phyloP scores from a whole-genome alignment of 2,888 invertebrate genomes.

The Tenthredo scrophulariae region DNA sequence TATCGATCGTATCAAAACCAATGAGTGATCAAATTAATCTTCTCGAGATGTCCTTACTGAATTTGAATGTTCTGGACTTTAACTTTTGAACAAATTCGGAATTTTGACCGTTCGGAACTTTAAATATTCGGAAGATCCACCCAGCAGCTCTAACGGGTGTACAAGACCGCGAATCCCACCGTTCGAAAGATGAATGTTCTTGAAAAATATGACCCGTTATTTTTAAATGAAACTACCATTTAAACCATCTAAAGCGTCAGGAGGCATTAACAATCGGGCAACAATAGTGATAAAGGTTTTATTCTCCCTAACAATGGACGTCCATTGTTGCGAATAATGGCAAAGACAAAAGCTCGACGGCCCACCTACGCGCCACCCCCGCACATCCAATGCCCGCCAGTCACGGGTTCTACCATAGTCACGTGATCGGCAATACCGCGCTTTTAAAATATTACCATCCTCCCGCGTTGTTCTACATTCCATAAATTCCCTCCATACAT shows the following conservation, averaged over 20 bases:
- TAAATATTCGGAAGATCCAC: neutral
- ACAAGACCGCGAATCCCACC: neutral
- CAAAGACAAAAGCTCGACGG: conserved; percentile 50
- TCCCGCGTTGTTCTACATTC: conserved; percentile 48
- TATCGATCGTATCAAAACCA: too few relatives aligned
- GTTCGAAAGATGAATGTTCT: conserved; percentile 40
- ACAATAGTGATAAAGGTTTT: conserved; percentile 54
- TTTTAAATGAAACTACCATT: conserved; percentile 52
- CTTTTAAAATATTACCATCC: conserved; percentile 38
- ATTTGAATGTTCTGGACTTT: too few relatives aligned
- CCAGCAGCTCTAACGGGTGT: neutral
- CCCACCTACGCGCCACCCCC: conserved; percentile 44
- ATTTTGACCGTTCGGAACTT: neutral
- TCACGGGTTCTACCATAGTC: conserved; percentile 23
- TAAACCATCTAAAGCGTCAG: conserved; percentile 49
- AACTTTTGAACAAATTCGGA: too few relatives aligned
- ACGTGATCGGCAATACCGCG: conserved; percentile 46
- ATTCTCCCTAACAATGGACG: conserved; percentile 50
- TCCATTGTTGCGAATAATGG: conserved; percentile 53
- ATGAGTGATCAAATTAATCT: too few relatives aligned
- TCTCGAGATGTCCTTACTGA: too few relatives aligned
- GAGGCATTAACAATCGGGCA: conserved; percentile 52
- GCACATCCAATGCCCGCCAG: conserved; percentile 41
- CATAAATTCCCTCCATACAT: conserved; percentile 22
- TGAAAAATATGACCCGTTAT: conserved; percentile 48